Conservation (phyloP, 2,797 vertebrate genomes). For the Distichodus sexfasciatus region DNA sequence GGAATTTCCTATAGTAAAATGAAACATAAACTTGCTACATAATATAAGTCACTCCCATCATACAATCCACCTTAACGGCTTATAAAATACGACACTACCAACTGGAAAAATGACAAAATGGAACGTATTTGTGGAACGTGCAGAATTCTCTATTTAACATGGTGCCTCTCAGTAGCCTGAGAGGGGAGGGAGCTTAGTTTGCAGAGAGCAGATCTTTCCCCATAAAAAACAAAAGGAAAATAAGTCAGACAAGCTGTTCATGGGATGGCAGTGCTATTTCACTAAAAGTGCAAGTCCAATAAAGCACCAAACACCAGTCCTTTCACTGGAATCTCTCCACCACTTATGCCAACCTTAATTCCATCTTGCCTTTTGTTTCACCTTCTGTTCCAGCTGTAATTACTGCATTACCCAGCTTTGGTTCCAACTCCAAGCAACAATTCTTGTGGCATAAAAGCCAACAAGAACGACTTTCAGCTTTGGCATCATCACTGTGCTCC, state of each 20-base stretch:
- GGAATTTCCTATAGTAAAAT: background rate
- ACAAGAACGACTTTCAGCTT: background rate
- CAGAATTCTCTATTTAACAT: no score
- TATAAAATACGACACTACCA: background rate
- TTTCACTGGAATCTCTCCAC: no score
- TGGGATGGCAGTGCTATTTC: constrained; percentile 20
- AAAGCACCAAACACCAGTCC: constrained; percentile 2
- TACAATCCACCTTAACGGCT: background rate
- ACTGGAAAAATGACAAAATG: background rate
- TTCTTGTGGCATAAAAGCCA: background rate
- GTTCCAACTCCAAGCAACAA: background rate
- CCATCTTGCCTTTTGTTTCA: no score
- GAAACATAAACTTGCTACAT: background rate
- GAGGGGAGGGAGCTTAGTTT: background rate
- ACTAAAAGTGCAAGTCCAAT: constrained; percentile 15
- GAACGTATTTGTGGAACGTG: background rate
- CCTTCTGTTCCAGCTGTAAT: background rate
- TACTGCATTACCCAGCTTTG: background rate
- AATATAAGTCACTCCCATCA: background rate
- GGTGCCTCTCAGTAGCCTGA: background rate
- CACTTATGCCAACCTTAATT: no score
- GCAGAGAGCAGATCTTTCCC: background rate
- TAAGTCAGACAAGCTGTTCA: background rate
- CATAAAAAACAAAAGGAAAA: background rate
- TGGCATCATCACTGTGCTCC: constrained; percentile 12